Percentiles rank a stretch among this genome's conserved stretches.
These are phyloP conservation scores for Psilanteris sp. DNA, from an alignment of 1,140 invertebrate genomes.

Conservation along the genomic window DNA sequence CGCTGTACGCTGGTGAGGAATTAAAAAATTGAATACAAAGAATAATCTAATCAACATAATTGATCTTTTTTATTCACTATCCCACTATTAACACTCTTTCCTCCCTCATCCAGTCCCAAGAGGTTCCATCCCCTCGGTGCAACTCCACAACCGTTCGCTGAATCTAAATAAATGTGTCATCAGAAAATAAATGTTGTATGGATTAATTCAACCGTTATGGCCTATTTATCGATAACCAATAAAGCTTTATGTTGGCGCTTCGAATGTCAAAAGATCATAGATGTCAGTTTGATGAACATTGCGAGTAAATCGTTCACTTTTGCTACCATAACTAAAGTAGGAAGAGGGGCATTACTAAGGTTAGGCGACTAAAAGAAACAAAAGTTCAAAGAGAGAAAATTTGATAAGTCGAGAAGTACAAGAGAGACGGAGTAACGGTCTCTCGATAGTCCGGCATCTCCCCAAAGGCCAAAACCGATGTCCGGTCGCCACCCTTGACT, in stretches of 20 bases:
- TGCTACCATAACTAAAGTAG: slow-evolving; percentile 68
- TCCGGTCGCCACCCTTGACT: slow-evolving; percentile 76
- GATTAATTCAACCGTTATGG: slow-evolving; percentile 53
- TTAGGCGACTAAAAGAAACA: slow-evolving; percentile 34
- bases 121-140: slow-evolving; percentile 2
- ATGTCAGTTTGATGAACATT: slow-evolving; percentile 68
- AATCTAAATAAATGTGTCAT: slow-evolving; percentile 47
- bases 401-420: not conserved
- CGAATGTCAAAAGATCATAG: slow-evolving; percentile 51
- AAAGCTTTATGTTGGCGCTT: slow-evolving; percentile 50
- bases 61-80: slow-evolving; percentile 10
- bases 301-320: slow-evolving; percentile 78
- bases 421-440: slow-evolving; percentile 15
- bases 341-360: slow-evolving; percentile 27
- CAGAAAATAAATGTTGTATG: slow-evolving; percentile 44
- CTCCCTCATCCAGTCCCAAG: not conserved
- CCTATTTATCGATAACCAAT: slow-evolving; percentile 56
- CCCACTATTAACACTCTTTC: slow-evolving; percentile 14
- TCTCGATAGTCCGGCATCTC: slow-evolving; percentile 58
- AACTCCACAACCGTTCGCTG: not conserved
- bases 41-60: slow-evolving; percentile 20
- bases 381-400: slow-evolving; percentile 26
- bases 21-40: too few species aligned
- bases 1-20: too few species aligned
- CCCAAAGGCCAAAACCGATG: slow-evolving; percentile 71